Percentiles rank a stretch among this genome's conserved stretches.
phyloP scores from a whole-genome alignment of 2,797 vertebrate genomes.

The Percopsis omiscomaycus region DNA sequence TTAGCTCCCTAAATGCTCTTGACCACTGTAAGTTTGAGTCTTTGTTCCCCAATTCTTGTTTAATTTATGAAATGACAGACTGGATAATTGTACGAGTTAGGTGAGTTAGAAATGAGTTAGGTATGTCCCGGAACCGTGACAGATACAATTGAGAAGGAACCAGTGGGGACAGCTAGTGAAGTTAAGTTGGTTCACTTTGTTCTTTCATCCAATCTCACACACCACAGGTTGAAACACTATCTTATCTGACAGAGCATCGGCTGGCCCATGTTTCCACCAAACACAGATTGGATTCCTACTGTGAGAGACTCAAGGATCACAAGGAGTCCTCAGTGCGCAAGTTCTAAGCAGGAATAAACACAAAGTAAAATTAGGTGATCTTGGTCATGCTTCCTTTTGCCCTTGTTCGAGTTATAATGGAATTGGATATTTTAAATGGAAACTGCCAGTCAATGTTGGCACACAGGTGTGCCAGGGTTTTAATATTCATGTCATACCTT shows the following conservation, averaged over 20 bases:
- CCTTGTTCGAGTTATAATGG: conserved; percentile 28
- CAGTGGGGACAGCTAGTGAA: background rate
- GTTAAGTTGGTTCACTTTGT: background rate
- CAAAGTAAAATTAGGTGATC: conserved; percentile 39
- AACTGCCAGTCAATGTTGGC: conserved; percentile 42
- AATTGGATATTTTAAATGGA: conserved; percentile 38
- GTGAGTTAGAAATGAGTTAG: background rate
- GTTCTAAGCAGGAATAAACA: conserved; percentile 32
- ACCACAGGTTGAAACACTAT: background rate
- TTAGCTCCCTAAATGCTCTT: background rate
- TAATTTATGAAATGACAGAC: background rate
- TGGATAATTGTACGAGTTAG: background rate
- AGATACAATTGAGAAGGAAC: background rate
- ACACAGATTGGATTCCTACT: conserved; percentile 22
- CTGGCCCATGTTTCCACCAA: conserved; percentile 11
- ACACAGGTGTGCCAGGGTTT: conserved; percentile 39
- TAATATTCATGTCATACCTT: conserved; percentile 54
- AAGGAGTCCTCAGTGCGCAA: conserved; percentile 10
- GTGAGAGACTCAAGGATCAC: conserved; percentile 33
- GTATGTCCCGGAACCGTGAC: background rate
- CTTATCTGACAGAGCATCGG: conserved; percentile 9
- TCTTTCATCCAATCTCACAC: background rate
- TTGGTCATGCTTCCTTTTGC: conserved; percentile 24
- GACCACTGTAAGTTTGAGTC: background rate
- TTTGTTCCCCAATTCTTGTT: background rate